Conservation (phyloP, 1,140 invertebrate genomes). For the Lordiphosa stackelbergi region DNA sequence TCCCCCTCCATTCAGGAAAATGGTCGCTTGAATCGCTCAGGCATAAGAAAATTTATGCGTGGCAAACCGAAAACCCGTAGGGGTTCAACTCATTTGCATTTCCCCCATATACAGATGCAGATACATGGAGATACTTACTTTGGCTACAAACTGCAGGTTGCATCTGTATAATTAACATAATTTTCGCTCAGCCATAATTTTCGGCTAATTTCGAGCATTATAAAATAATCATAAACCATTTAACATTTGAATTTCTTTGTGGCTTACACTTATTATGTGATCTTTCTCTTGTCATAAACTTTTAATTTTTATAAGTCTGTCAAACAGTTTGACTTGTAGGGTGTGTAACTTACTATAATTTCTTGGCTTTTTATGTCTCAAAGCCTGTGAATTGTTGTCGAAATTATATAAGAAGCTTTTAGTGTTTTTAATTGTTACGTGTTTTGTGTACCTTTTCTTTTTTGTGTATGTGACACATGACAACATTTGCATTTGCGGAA, state of each 20-base stretch:
- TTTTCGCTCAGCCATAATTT: constrained; percentile 50
- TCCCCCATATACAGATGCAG: constrained; percentile 27
- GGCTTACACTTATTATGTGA: constrained; percentile 35
- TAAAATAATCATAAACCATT: no score
- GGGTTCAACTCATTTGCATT: constrained; percentile 50
- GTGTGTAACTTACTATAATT: constrained; percentile 34
- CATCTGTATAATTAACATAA: constrained; percentile 63
- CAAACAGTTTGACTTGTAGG: constrained; percentile 34
- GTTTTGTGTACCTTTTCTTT: constrained; percentile 21
- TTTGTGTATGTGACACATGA: constrained; percentile 29
- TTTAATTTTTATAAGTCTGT: constrained; percentile 38
- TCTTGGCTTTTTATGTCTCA: not conserved
- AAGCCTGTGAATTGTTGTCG: constrained; percentile 60
- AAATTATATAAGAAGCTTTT: constrained; percentile 67
- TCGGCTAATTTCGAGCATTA: constrained; percentile 10
- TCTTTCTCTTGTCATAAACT: constrained; percentile 54
- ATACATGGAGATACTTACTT: not conserved
- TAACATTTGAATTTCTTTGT: constrained; percentile 3
- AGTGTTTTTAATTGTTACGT: constrained; percentile 72
- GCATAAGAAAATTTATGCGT: constrained; percentile 69
- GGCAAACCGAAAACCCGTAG: constrained; percentile 45
- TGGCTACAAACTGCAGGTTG: constrained; percentile 22
- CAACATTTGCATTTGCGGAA: constrained; percentile 5
- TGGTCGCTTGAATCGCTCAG: constrained; percentile 34
- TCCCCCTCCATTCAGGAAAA: no score